phyloP scores from a whole-genome alignment of 2,113 vertebrate species.

The Motacilla tschutschensis region DNA sequence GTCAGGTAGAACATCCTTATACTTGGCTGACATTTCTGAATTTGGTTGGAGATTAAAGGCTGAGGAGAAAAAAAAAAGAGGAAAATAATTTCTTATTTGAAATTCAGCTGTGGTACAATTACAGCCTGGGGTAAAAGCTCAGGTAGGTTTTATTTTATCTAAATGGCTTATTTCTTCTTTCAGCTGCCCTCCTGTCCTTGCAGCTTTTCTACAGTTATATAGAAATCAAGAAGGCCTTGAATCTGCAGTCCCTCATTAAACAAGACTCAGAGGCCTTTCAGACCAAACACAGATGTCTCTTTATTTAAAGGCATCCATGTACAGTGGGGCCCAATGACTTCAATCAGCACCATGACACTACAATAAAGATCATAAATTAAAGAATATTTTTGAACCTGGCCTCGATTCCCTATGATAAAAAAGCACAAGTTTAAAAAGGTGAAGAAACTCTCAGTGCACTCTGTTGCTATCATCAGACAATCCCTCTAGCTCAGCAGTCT shows the following conservation, averaged over 20 bases:
- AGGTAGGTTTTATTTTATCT: constrained; percentile 25
- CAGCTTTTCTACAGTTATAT: not conserved
- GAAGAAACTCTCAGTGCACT: not conserved
- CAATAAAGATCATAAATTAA: constrained; percentile 25
- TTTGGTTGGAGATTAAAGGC: not conserved
- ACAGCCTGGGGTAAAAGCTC: constrained; percentile 2
- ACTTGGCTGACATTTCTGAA: not conserved
- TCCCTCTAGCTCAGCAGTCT: constrained; percentile 47
- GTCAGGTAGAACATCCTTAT: not conserved
- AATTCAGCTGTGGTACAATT: constrained; percentile 9
- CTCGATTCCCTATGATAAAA: not conserved
- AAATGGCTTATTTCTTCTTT: not conserved
- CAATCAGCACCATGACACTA: not conserved
- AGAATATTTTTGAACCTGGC: not conserved
- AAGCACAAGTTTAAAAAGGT: not conserved
- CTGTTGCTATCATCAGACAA: constrained; percentile 18
- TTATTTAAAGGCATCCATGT: not conserved
- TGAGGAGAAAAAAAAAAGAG: too few species aligned
- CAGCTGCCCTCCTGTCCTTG: not conserved
- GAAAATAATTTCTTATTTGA: constrained; percentile 7
- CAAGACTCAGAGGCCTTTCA: not conserved
- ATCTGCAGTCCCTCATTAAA: constrained; percentile 3
- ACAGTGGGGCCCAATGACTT: not conserved
- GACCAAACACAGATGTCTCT: not conserved
- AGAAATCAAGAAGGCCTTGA: constrained; percentile 2